Conservation (phyloP, 1,140 invertebrate genomes). For the Ceratina calcarata region DNA sequence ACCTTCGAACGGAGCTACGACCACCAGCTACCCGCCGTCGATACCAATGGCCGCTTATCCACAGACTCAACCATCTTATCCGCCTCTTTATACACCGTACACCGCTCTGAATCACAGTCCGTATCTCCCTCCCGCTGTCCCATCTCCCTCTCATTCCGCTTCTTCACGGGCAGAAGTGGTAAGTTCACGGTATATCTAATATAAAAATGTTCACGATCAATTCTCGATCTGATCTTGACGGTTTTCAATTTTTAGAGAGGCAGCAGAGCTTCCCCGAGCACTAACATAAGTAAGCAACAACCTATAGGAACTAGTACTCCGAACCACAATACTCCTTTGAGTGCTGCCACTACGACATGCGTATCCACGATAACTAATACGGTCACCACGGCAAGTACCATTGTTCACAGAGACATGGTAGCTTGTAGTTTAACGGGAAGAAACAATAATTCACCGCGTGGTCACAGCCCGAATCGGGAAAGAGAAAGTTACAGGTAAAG, state of each 20-base stretch:
- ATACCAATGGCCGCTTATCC: slow-evolving; percentile 82
- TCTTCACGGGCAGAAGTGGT: slow-evolving; percentile 84
- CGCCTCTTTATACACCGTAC: slow-evolving; percentile 88
- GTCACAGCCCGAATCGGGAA: slow-evolving; percentile 88
- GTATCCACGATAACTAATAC: slow-evolving; percentile 79
- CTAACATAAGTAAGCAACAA: slow-evolving; percentile 76
- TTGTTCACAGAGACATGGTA: slow-evolving; percentile 79
- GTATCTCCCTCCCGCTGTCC: slow-evolving; percentile 82
- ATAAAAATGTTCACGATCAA: no score
- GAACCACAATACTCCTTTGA: slow-evolving; percentile 76
- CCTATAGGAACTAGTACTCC: slow-evolving; percentile 71
- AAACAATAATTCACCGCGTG: slow-evolving; percentile 85
- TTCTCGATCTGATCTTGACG: no score
- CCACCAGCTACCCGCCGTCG: slow-evolving; percentile 77
- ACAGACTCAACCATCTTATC: slow-evolving; percentile 84
- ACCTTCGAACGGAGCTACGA: slow-evolving; percentile 81
- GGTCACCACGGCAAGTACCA: slow-evolving; percentile 79
- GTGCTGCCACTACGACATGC: slow-evolving; percentile 77
- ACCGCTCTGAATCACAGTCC: slow-evolving; percentile 85
- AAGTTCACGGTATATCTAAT: slow-evolving; percentile 60
- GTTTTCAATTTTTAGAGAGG: slow-evolving; percentile 69
- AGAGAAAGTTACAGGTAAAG: slow-evolving; percentile 90
- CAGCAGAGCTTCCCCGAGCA: slow-evolving; percentile 77
- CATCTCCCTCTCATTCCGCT: slow-evolving; percentile 84
- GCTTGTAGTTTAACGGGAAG: slow-evolving; percentile 79